These are phyloP conservation scores for Chrysolina americana DNA, from an alignment of 2,888 invertebrate genomes.

Conservation along the genomic window DNA sequence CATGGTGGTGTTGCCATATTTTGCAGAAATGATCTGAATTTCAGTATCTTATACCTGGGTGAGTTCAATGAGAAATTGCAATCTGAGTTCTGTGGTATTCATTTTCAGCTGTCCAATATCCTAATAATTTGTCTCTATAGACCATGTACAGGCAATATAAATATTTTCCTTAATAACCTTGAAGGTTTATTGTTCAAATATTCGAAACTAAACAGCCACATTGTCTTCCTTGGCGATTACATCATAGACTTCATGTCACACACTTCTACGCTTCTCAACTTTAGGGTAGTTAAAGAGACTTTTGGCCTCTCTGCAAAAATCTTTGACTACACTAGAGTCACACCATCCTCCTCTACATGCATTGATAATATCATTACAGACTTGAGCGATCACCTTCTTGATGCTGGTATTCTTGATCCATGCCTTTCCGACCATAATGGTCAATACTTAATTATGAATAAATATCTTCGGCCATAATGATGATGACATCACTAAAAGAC, in stretches of 20 bases:
- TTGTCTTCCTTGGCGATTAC: background rate
- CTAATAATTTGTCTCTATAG: background rate
- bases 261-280: background rate
- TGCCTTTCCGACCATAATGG: conserved; percentile 10
- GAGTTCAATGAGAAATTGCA: background rate
- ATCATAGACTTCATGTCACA: background rate
- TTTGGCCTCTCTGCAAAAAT: background rate
- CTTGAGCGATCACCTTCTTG: conserved; percentile 2
- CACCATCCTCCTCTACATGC: conserved; percentile 8
- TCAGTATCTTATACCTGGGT: background rate
- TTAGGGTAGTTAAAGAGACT: background rate
- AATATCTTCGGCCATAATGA: too few species aligned
- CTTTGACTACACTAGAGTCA: conserved; percentile 1
- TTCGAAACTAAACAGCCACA: background rate
- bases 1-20: too few species aligned
- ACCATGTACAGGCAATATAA: background rate
- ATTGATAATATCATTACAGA: conserved; percentile 3
- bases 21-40: background rate
- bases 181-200: conserved; percentile 6
- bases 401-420: conserved; percentile 12
- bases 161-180: background rate
- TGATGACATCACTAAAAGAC: background rate
- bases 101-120: background rate
- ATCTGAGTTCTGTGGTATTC: conserved; percentile 8
- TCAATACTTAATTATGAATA: too few species aligned